Percentiles rank a stretch among this genome's conserved stretches.
Conservation (phyloP, 2,888 invertebrate species). For the Didymodactylos carnosus region DNA sequence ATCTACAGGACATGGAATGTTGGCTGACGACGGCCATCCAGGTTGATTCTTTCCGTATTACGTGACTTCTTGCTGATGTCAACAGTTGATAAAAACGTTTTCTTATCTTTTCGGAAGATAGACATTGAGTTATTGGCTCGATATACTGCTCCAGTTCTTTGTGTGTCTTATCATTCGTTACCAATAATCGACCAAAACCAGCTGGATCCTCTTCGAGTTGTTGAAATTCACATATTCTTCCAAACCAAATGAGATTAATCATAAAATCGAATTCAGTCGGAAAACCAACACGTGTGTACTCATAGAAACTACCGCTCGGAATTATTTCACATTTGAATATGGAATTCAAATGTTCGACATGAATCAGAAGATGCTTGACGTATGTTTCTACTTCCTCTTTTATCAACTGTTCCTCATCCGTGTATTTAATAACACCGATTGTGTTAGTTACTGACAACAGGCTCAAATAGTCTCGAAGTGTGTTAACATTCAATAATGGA, state of each 20-base stretch:
- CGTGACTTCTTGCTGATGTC: neutral
- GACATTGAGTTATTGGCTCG: neutral
- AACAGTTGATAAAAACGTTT: neutral
- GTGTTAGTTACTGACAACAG: no score
- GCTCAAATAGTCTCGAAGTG: no score
- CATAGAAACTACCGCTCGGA: neutral
- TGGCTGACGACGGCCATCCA: no score
- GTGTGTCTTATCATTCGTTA: no score
- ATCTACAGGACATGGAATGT: no score
- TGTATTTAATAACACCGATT: neutral
- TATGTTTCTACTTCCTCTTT: neutral
- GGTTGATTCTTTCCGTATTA: no score
- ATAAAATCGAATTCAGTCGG: neutral
- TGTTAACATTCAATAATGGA: no score
- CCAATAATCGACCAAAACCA: no score
- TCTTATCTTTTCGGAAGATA: neutral
- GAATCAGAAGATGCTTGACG: neutral
- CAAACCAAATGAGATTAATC: neutral
- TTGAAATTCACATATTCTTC: neutral
- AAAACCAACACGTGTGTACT: neutral
- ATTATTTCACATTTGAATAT: neutral
- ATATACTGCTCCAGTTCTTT: no score
- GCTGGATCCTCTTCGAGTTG: no score
- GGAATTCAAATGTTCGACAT: neutral
- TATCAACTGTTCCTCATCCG: neutral